A percentile compares a stretch with the other conserved stretches of the same genome.
phyloP scores from a whole-genome alignment of 2,797 vertebrate species.

The Uromys caudimaculatus region DNA sequence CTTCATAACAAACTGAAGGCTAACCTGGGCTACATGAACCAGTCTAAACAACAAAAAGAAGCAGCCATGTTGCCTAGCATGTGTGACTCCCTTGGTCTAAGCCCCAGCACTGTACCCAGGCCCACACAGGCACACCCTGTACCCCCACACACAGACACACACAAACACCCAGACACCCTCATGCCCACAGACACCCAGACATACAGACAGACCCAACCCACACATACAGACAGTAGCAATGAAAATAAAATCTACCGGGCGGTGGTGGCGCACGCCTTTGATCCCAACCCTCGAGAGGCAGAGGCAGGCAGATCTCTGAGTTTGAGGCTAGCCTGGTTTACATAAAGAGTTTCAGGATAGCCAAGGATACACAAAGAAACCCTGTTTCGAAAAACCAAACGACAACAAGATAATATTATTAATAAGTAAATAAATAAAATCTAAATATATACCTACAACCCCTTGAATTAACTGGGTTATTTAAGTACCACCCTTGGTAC shows the following conservation, averaged over 20 bases:
- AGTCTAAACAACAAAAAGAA: not conserved
- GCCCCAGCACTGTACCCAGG: not conserved
- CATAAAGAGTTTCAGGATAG: not conserved
- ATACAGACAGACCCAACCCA: not conserved
- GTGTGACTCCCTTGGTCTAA: not conserved
- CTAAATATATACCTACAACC: not conserved
- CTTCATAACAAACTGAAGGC: not conserved
- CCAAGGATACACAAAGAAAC: not conserved
- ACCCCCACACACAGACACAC: not conserved
- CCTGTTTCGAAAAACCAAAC: not conserved
- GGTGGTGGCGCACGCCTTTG: not conserved
- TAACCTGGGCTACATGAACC: not conserved
- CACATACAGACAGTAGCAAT: not conserved
- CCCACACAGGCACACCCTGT: not conserved
- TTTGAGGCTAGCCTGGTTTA: not conserved
- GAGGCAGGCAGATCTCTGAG: not conserved
- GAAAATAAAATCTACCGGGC: not conserved
- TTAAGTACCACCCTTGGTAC: not conserved
- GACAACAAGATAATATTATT: not conserved
- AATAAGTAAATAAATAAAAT: not conserved
- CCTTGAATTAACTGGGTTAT: not conserved
- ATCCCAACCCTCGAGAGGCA: not conserved
- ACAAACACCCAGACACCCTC: not conserved
- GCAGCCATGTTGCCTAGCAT: not conserved
- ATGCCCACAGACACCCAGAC: not conserved